phyloP scores from a whole-genome alignment of 1,140 invertebrate genomes.

The Lethrus apterus region DNA sequence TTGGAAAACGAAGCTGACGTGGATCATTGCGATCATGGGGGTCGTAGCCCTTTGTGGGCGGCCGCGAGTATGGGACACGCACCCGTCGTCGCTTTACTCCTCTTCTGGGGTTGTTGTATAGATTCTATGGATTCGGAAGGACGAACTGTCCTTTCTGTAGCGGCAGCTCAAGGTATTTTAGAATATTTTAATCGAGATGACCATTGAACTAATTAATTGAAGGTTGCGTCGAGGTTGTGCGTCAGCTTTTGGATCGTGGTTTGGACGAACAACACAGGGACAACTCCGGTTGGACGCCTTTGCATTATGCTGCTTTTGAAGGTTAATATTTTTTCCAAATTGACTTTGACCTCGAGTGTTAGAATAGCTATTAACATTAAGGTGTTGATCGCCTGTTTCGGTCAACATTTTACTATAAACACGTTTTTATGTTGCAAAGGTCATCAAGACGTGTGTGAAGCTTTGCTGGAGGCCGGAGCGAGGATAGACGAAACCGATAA shows the following conservation, averaged over 20 bases:
- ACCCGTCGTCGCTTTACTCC: conserved; percentile 66
- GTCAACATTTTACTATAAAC: too few relatives aligned
- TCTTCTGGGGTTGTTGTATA: conserved; percentile 86
- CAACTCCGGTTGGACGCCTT: conserved; percentile 88
- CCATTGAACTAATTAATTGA: not conserved
- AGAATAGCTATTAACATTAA: too few relatives aligned
- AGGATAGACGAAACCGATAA: conserved; percentile 88
- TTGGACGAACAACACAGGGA: conserved; percentile 86
- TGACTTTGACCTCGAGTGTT: too few relatives aligned
- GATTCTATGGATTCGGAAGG: conserved; percentile 88
- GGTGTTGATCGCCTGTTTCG: too few relatives aligned
- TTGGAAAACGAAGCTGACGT: conserved; percentile 82
- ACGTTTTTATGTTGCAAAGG: conserved; percentile 38
- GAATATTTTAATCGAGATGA: not conserved
- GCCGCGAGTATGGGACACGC: conserved; percentile 82
- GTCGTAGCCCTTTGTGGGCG: conserved; percentile 72
- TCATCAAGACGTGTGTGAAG: conserved; percentile 79
- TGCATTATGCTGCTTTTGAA: conserved; percentile 91
- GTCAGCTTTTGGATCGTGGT: conserved; percentile 79
- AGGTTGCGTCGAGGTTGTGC: conserved; percentile 72
- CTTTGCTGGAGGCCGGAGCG: conserved; percentile 84
- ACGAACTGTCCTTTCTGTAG: conserved; percentile 78
- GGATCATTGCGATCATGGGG: conserved; percentile 72
- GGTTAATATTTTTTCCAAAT: too few relatives aligned
- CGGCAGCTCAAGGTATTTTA: conserved; percentile 69